phyloP scores from a whole-genome alignment of 2,888 invertebrate genomes.

The Chloroclystis v-ata region DNA sequence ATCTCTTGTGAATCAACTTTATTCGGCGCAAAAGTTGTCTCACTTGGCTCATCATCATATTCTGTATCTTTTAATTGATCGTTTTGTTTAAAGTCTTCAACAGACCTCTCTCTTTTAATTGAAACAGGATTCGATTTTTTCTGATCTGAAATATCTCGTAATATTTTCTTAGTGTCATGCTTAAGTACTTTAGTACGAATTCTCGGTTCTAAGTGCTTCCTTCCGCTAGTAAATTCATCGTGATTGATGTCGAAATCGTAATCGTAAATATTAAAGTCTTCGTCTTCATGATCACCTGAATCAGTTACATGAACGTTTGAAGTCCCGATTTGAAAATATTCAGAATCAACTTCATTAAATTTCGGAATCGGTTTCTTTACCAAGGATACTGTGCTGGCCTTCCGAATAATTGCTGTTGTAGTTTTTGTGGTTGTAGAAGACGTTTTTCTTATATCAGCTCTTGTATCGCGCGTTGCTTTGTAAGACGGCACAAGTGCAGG shows the following conservation, averaged over 20 bases:
- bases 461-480: slow-evolving; percentile 12
- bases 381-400: slow-evolving; percentile 30
- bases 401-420: slow-evolving; percentile 15
- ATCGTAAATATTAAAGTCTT: slow-evolving; percentile 63
- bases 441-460: background rate
- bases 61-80: slow-evolving; percentile 41
- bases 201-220: slow-evolving; percentile 56
- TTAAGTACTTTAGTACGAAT: slow-evolving; percentile 4
- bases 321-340: slow-evolving; percentile 51
- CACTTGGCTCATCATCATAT: slow-evolving; percentile 40
- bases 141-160: slow-evolving; percentile 30
- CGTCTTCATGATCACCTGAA: slow-evolving; percentile 60
- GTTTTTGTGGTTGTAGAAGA: slow-evolving; percentile 4
- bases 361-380: slow-evolving; percentile 63
- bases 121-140: slow-evolving; percentile 11
- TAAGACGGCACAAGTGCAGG: background rate
- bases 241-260: slow-evolving; percentile 67
- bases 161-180: slow-evolving; percentile 27
- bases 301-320: slow-evolving; percentile 39
- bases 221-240: slow-evolving; percentile 55
- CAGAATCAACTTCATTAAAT: slow-evolving; percentile 51
- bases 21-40: background rate
- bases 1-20: background rate
- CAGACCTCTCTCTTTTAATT: slow-evolving; percentile 32
- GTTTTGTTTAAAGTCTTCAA: slow-evolving; percentile 27